Base-by-base conservation (phyloP, 2,113 vertebrate species). In the Takifugu bimaculatus region DNA sequence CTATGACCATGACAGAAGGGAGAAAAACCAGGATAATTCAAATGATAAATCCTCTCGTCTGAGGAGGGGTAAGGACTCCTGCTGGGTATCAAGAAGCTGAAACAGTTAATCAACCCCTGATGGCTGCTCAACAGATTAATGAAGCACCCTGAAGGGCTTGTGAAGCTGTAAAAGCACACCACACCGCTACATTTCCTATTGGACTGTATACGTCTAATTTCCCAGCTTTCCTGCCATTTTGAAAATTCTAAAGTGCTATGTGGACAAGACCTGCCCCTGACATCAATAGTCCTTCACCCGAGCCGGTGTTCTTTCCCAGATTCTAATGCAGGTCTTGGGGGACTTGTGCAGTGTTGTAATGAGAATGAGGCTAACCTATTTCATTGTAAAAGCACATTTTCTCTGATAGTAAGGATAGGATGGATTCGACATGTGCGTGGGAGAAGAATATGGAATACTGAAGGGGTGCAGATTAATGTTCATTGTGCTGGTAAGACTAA, bases 21-120 rank as follows among this genome's bases (percentile, higher is more conserved):
- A 43, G 35, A 27, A 64, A 63, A 65, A 61, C 20, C 54, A 63
- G 61, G 59, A 69, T 74, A 78, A 69, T 56, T 45, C 2, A 63
- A 80, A 76, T 66, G 64, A 49, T 3, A 55, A 43, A 64, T 45
- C 53, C 26, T 50, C 50, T 57, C 13, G 6, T 32, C 57, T 29
- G 60, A 20, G 45, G 43, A 56, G 39, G 47, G 26, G 6, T 64
- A 64, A 67, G 32, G 58, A 65, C 0, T 10, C 57, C 74, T 68
- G 54, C 63, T 65, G 65, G 70, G 59, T 51, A 53, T 61, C 53
- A 57, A 10, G 9, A 35, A 63, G 43, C 44, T 42, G 48, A n/a
- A 68, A 47, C 55, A 25, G 54, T 12, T 47, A 26, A n/a, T 65
- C 44, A 2, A 13, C 2, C 28, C 48, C 32, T 47, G 50, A 65